These are phyloP conservation scores for Muschampia plurimacula DNA, from an alignment of 2,888 invertebrate genomes.

Conservation along the genomic window DNA sequence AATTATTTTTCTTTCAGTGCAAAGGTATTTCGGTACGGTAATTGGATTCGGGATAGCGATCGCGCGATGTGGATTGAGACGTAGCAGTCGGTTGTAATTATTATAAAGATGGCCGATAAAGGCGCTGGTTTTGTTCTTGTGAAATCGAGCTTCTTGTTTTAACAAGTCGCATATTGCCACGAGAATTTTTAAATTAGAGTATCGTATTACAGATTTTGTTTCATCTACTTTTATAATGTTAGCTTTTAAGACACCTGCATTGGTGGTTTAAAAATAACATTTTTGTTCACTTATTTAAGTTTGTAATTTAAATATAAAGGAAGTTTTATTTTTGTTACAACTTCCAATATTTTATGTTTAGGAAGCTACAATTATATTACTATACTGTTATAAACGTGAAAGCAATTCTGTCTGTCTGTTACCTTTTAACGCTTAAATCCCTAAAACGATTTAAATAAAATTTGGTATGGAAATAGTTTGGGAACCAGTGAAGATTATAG, in stretches of 20 bases:
- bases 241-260: not conserved
- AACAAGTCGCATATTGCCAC: slow-evolving; percentile 32
- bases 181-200: slow-evolving; percentile 43
- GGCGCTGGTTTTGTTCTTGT: slow-evolving; percentile 64
- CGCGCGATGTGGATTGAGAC: slow-evolving; percentile 69
- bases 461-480: too few relatives aligned
- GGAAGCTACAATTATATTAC: too few relatives aligned
- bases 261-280: not conserved
- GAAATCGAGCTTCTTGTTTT: slow-evolving; percentile 48
- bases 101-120: slow-evolving; percentile 81
- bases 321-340: too few relatives aligned
- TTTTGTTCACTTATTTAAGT: not conserved
- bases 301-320: too few relatives aligned
- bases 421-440: too few relatives aligned
- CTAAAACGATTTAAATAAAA: too few relatives aligned
- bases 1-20: slow-evolving; percentile 68
- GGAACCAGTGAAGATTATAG: too few relatives aligned
- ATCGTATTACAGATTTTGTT: not conserved
- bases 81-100: slow-evolving; percentile 77
- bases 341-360: too few relatives aligned
- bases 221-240: not conserved
- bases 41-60: slow-evolving; percentile 70
- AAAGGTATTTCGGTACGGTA: slow-evolving; percentile 74
- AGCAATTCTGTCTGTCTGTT: too few relatives aligned
- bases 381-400: too few relatives aligned